A percentile compares a stretch with the other conserved stretches of the same genome.
These are phyloP conservation scores for Macrosiphum euphorbiae DNA, from an alignment of 2,888 invertebrate genomes.

Conservation along the genomic window DNA sequence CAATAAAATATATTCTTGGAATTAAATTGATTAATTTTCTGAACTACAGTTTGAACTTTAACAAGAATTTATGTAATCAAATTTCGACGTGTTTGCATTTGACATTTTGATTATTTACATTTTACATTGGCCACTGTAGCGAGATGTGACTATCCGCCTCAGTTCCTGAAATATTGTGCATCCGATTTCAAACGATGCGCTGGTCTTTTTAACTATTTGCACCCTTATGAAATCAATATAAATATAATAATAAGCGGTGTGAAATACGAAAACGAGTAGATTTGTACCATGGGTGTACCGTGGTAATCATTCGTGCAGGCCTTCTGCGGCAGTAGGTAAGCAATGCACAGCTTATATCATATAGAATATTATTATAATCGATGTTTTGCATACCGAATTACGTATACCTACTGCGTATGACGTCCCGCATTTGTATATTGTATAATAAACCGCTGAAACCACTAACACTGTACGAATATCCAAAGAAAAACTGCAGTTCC, in stretches of 20 bases:
- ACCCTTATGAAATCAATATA: neutral
- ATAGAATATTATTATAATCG: neutral
- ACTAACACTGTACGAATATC: too few relatives aligned
- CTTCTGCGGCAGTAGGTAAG: neutral
- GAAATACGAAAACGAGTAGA: neutral
- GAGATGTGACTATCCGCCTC: too few relatives aligned
- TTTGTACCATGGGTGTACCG: too few relatives aligned
- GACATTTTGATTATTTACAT: neutral
- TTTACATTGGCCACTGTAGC: too few relatives aligned
- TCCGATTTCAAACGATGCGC: neutral
- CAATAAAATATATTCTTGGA: neutral
- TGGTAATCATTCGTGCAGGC: neutral
- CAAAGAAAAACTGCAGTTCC: neutral
- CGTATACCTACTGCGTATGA: neutral
- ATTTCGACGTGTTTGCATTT: neutral
- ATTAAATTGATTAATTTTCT: neutral
- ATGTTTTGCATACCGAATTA: neutral
- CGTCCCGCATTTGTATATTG: neutral
- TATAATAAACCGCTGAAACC: neutral
- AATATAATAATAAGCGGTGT: neutral
- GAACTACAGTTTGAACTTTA: neutral
- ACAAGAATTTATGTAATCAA: neutral
- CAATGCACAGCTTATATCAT: too few relatives aligned
- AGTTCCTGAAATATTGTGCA: neutral
- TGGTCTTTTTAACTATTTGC: neutral